Evolutionary conservation across 2,888 invertebrate species (phyloP).

Genomic region (Pammene fasciana): DNA sequence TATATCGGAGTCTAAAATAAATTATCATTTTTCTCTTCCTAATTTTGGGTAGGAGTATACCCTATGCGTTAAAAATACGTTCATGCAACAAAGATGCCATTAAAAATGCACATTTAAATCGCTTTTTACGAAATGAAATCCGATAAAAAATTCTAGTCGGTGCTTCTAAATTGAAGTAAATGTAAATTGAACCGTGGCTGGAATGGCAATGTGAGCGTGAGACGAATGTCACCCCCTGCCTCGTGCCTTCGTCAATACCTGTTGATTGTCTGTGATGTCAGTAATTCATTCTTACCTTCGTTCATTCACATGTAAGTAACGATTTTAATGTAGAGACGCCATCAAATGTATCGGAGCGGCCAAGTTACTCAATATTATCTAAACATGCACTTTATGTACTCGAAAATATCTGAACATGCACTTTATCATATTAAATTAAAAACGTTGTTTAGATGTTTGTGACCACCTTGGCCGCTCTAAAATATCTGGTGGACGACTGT

Average conservation of each 20-base stretch:
- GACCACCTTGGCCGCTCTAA: no score
- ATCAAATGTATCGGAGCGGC: no score
- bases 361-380: no score
- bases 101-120: constrained; percentile 27
- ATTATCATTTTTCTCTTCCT: neutral
- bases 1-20: no score
- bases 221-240: constrained; percentile 56
- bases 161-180: constrained; percentile 78
- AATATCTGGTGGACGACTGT: no score
- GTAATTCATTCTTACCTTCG: neutral
- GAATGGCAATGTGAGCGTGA: constrained; percentile 64
- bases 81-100: neutral
- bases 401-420: no score
- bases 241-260: constrained; percentile 38
- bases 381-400: no score
- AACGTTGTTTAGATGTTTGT: no score
- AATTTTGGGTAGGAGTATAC: constrained; percentile 6
- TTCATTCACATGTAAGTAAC: neutral
- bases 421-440: no score
- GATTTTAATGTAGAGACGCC: no score
- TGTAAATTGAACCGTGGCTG: constrained; percentile 72
- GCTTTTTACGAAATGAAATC: constrained; percentile 53
- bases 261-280: constrained; percentile 13
- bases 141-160: constrained; percentile 70
- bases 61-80: neutral